Base-by-base conservation (phyloP, 2,888 invertebrate species). In the Lycaena phlaeas region DNA sequence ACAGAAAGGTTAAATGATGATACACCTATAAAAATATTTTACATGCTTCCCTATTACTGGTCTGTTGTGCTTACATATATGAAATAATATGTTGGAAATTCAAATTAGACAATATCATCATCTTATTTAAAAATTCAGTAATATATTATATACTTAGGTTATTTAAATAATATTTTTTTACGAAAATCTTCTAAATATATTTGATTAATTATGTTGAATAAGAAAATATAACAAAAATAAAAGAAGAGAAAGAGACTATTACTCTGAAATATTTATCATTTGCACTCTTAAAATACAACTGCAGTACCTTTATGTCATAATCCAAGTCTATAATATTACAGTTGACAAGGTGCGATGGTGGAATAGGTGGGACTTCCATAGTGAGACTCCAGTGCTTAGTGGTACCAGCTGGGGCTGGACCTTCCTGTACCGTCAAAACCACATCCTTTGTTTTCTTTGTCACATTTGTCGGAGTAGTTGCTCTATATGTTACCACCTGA, bases 291-390 rank as follows among this genome's bases (percentile, higher is more conserved):
- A 36, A 14, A 18, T 18, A 27, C n/a, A 27, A 15, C 9, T 14
- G 14, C 40, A 59, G 78, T 62, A 92, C 89, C 78, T 90, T 88
- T 26, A 93, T 64, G 55, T 89, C 88, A 68, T 93, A 93, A 59
- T 91, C 90, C 53, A 93, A 72, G 64, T 92, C 90, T 52, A 93
- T 93, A 30, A 93, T 87, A 38, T 88, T 87, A 59, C 93, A 93
- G 61, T 92, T 90, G 11, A 88, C 85, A 11, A 93, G 84, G 74
- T 92, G 92, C 1, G 93, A 92, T 1, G 93, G 92, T 5, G 93
- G 93, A 55, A 93, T 68, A 3, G 92, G 87, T 2, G 93, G 93
- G 43, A 93, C 84, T 49, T 89, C 88, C 48, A 93, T 69, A 39
- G 78, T 85, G 51, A 92, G 84, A 38, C 86, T 86, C 85, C 89